Base-by-base conservation (phyloP, 2,113 vertebrate species). In the Okapia johnstoni region DNA sequence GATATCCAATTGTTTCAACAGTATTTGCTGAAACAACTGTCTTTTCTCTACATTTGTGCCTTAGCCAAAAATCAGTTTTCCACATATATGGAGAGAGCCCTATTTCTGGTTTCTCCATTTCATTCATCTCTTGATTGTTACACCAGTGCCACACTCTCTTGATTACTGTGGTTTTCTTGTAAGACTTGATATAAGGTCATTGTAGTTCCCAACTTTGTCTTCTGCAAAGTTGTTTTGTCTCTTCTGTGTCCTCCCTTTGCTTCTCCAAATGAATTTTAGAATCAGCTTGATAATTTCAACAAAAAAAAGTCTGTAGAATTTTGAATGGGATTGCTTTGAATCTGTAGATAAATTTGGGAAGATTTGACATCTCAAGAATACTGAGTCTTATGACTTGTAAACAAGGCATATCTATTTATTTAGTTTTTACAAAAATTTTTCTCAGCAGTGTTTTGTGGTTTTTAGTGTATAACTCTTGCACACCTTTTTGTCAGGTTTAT, bases 261-360 rank as follows among this genome's bases (percentile, higher is more conserved):
- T 61, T 19, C 88, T 93, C 57, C 36, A 88, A 80, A 57, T 80
- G 52, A 94, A 92, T 86, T 89, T 63, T 84, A 88, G 88, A 89
- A 81, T 76, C 6, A 26, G 6, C 63, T 76, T 76, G n/a, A 52
- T 66, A 79, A 54, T 93, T 36, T 92, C 46, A 88, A 83, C 25
- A 43, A 57, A n/a, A 57, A 94, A 52, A 93, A 63, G 2, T 30
- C 57, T 48, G 21, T 26, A 73, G 16, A 19, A 57, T 88, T 92
- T 95, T 81, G 30, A 46, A 3, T 33, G 50, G 54, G 40, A 80
- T 52, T 81, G 17, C 30, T 93, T 57, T 76, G 46, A 85, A 83
- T 70, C 81, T 85, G n/a, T 17, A 33, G 36, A n/a, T 70, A 85
- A 50, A 61, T 81, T 88, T 63, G 36, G 66, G 58, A 55, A 48